These are phyloP conservation scores for Hesperophylax magnus DNA, from an alignment of 1,140 invertebrate genomes.

Conservation along the genomic window DNA sequence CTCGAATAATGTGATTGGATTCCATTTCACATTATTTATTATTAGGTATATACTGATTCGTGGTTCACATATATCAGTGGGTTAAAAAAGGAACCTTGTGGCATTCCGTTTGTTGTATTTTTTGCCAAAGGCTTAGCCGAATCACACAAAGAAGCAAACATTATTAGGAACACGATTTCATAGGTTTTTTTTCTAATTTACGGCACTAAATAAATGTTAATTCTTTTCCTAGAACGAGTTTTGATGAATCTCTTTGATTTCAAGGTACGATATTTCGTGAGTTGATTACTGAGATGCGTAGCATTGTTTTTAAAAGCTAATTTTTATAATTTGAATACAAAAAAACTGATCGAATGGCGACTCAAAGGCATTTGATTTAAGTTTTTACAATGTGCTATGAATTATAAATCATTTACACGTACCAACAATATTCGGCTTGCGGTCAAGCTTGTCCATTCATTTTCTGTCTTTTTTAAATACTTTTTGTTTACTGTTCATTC, in stretches of 20 bases:
- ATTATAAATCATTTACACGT: no score
- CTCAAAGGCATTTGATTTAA: no score
- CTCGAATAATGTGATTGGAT: no score
- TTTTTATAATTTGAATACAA: no score
- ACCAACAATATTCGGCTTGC: no score
- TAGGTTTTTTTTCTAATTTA: background rate
- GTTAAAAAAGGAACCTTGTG: constrained; percentile 10
- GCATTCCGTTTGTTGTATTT: background rate
- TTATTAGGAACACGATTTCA: background rate
- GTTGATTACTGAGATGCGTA: background rate
- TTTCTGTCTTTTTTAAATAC: no score
- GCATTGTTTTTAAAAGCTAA: background rate
- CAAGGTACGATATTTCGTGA: background rate
- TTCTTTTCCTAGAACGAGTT: background rate
- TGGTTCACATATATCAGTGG: background rate
- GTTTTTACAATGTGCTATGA: no score
- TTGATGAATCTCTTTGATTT: background rate
- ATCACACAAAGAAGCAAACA: background rate
- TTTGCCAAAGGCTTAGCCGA: background rate
- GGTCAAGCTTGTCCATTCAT: no score
- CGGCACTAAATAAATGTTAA: background rate
- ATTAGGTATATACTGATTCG: background rate
- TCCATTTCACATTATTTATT: no score
- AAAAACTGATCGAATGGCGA: no score
- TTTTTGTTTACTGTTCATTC: no score